Conservation (phyloP, 2,797 vertebrate species). For the Pangasius larnaudii region DNA sequence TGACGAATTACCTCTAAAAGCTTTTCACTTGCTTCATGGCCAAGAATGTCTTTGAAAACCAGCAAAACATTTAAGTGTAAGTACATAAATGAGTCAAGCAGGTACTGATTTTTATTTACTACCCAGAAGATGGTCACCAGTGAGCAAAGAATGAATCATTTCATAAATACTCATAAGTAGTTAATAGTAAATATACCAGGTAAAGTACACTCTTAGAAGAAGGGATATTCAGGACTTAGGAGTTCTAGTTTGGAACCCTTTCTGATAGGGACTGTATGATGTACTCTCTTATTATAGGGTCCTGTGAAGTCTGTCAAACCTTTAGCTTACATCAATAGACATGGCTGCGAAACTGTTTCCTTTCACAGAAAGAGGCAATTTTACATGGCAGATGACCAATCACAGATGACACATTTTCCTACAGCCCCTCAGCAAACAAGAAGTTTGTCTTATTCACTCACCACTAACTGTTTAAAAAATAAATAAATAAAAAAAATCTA, state of each 20-base stretch:
- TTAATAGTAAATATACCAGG: not conserved
- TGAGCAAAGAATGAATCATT: not conserved
- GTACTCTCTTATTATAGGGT: not conserved
- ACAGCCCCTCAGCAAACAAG: not conserved
- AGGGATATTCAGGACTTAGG: not conserved
- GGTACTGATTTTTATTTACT: not conserved
- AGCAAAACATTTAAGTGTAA: not conserved
- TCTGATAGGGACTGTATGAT: not conserved
- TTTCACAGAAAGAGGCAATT: not conserved
- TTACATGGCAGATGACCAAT: not conserved
- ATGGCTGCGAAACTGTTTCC: not conserved
- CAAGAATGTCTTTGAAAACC: conserved; percentile 10
- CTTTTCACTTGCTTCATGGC: conserved; percentile 12
- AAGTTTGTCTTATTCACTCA: not conserved
- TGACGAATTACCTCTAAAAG: conserved; percentile 39
- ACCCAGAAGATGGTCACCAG: not conserved
- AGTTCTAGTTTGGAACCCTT: not conserved
- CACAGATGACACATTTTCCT: not conserved
- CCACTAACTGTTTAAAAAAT: not conserved
- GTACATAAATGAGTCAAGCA: not conserved
- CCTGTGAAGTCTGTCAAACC: not conserved
- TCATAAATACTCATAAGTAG: not conserved
- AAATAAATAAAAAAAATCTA: too few relatives aligned
- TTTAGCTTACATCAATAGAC: not conserved
- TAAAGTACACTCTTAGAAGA: not conserved